Conservation (phyloP, 1,140 invertebrate genomes). For the Zaprionus lachaisei region DNA sequence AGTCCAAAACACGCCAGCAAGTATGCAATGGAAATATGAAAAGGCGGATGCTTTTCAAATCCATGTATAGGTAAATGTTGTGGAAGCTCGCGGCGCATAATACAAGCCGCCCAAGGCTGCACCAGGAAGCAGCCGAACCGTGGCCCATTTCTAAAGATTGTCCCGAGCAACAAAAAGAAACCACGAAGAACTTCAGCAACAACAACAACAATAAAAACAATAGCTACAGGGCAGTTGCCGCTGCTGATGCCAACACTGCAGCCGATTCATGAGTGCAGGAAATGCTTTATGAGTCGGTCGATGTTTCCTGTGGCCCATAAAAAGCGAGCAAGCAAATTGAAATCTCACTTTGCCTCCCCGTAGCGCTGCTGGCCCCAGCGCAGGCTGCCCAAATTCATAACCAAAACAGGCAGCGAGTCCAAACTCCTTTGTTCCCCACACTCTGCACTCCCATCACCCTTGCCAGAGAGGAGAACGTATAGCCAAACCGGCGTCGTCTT, state of each 20-base stretch:
- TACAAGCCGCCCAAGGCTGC: conserved; percentile 51
- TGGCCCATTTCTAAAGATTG: conserved; percentile 71
- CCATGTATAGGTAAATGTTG: conserved; percentile 61
- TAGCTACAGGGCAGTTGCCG: conserved; percentile 10
- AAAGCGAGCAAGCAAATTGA: conserved; percentile 72
- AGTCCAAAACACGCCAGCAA: conserved; percentile 50
- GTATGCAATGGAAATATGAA: conserved; percentile 38
- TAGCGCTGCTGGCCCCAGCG: conserved; percentile 13
- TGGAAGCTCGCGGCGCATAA: conserved; percentile 53
- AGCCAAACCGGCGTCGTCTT: conserved; percentile 64
- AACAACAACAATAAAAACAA: background rate
- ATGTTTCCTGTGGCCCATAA: conserved; percentile 66
- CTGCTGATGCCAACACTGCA: conserved; percentile 32
- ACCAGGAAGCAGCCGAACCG: conserved; percentile 52
- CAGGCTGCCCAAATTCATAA: conserved; percentile 28
- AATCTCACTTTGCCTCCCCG: conserved; percentile 54
- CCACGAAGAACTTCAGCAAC: conserved; percentile 52
- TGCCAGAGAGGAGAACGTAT: conserved; percentile 24
- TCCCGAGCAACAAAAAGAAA: conserved; percentile 33
- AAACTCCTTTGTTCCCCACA: background rate
- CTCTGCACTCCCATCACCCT: too few relatives aligned
- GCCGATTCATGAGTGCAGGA: conserved; percentile 76
- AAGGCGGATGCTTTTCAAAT: conserved; percentile 19
- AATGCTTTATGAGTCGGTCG: conserved; percentile 75
- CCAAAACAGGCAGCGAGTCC: conserved; percentile 21